Base-by-base conservation (phyloP, 2,888 invertebrate species). In the Aporophyla lueneburgensis region DNA sequence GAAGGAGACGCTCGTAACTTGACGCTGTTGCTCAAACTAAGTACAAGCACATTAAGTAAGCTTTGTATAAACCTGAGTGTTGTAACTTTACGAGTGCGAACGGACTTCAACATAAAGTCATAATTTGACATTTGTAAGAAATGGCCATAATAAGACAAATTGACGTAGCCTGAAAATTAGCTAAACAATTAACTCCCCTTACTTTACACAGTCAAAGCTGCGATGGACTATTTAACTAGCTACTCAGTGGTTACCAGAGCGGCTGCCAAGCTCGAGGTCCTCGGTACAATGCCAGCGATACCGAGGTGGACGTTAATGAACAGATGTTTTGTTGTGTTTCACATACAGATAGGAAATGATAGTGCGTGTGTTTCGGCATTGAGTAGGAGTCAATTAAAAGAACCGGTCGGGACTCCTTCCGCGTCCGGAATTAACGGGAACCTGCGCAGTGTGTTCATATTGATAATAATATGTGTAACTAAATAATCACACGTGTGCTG, bases 341-440 rank as follows among this genome's bases (percentile, higher is more conserved):
- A 62, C 62, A 27, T 43, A 14, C 46, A 43, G 40, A 33, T 40
- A 83, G 74, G 74, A 78, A 82, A 83, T 69, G 58, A 68, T 68
- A 56, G 76, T 73, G 61, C 43, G 58, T 43, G 49, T 53, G 80
- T 77, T 83, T 85, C 75, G 88, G 78, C 87, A 85, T 86, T 87
- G 87, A 83, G 77, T 33, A 56, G 88, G 85, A 87, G 89, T 90
- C 88, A 89, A 92, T 91, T 90, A 92, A 88, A 71, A 82, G 76
- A 91, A 87, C 90, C 88, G 88, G 90, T 87, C 87, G 74, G 53
- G 72, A 24, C 74, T 84, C 87, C 91, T 92, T 92, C 92, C 92
- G 91, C 86, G 87, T 91, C 82, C 87, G 89, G 83, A 85, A 87
- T 87, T 86, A 85, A 81, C 84, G 70, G 86, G 54, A 51, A 24